Evolutionary conservation across 2,113 vertebrate species (phyloP), one percentile per base, ranked within the genome.

Genomic region (Baryphthengus martii): DNA sequence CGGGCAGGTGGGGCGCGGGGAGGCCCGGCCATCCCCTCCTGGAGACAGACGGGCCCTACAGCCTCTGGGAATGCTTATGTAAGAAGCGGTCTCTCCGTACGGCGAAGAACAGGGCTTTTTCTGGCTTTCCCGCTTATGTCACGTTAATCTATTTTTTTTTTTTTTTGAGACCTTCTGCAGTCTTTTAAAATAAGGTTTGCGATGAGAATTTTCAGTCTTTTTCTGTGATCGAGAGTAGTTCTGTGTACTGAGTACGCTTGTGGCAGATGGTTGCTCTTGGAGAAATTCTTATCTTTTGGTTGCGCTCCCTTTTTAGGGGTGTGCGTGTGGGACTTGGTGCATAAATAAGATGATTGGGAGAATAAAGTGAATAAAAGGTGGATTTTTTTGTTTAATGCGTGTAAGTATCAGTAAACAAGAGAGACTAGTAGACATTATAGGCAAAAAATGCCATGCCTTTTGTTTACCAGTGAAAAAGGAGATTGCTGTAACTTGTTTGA

Each of bases 51-150:
- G 62, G 93, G 91, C 91, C 79, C 93, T 26, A n/a, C 45, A 95
- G 73, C 91, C 49, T 92, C 72, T 84, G 95, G 89, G 81, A 67
- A 61, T 19, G 92, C 93, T 97, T 97, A 96, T 96, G 88, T 97
- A 96, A 95, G 95, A 37, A 89, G 19, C 72, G 67, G 67, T 7
- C 53, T 61, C 72, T 84, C 89, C 29, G n/a, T 81, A 39, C 82
- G 39, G 25, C 44, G 66, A 44, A 26, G 87, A 92, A 29, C 62
- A 4, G 78, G 74, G 87, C 37, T 89, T 23, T 93, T 68, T 55
- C 67, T 55, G 4, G 55, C 76, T 53, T 82, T 17, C 35, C 52
- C 31, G 6, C 31, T 80, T 49, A 9, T 31, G 65, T 55, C 80
- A 4, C 31, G 45, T 44, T 49, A 61, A 59, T 44, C 42, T 18